These are phyloP conservation scores for Eumeta japonica DNA, from an alignment of 1,140 invertebrate species.

Conservation along the genomic window DNA sequence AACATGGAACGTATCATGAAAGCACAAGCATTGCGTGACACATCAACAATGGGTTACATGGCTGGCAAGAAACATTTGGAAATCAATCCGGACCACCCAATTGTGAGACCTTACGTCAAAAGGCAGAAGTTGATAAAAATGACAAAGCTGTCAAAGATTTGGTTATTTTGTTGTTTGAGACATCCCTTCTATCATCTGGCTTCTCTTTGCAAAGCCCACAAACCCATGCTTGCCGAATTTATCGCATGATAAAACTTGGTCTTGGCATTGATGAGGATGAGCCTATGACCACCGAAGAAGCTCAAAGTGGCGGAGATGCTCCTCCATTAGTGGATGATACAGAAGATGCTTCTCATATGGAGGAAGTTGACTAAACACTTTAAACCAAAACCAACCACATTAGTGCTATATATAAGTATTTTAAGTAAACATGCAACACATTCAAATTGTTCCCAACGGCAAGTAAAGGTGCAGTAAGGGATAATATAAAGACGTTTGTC, in stretches of 20 bases:
- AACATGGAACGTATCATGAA: conserved; percentile 99
- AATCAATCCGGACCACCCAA: conserved; percentile 96
- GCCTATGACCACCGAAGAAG: conserved; percentile 64
- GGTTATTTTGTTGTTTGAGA: conserved; percentile 89
- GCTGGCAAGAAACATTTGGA: conserved; percentile 97
- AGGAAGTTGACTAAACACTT: conserved; percentile 92
- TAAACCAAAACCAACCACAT: too few relatives aligned
- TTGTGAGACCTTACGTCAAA: conserved; percentile 88
- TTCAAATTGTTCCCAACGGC: too few relatives aligned
- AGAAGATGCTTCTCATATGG: conserved; percentile 95
- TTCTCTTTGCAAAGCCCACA: conserved; percentile 89
- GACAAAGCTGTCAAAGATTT: conserved; percentile 96
- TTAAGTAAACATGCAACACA: too few relatives aligned
- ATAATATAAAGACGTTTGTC: too few relatives aligned
- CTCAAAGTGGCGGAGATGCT: conserved; percentile 67
- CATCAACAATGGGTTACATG: conserved; percentile 99
- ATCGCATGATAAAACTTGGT: conserved; percentile 96
- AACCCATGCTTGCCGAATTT: conserved; percentile 77
- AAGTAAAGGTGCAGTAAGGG: too few relatives aligned
- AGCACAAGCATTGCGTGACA: conserved; percentile 91
- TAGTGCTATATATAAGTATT: too few relatives aligned
- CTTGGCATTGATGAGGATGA: conserved; percentile 95
- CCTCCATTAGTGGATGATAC: conserved; percentile 78
- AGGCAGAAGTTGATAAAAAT: conserved; percentile 93
- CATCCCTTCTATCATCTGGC: conserved; percentile 87